Evolutionary conservation across 2,888 invertebrate species (phyloP), one percentile per base, ranked within the genome.

Genomic region (Isoperla grammatica): DNA sequence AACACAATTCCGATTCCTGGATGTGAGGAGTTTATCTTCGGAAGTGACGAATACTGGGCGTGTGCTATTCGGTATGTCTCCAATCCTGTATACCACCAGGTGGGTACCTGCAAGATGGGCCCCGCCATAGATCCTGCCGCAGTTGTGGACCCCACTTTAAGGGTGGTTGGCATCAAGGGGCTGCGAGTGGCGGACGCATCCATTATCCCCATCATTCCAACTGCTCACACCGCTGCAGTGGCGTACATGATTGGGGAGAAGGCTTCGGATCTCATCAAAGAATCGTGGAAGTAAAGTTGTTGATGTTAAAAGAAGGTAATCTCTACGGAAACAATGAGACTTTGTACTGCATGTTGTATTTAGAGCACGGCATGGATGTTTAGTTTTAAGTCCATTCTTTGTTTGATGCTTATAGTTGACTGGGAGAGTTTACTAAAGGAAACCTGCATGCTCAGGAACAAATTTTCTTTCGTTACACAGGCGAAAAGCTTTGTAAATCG

Each of bases 211-310:
- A 48, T 37, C 8, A 45, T 68, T 11, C 63, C 64, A 2, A 57
- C 62, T 6, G 35, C 49, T 3, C 29, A 50, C 49, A 67, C 67
- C 15, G 67, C 64, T 42, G 64, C 63, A n/a, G 65, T 65, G 8
- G 55, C 56, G 1, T 69, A 72, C 35, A 75, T 75, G 74, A 70
- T 74, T 8, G 74, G 70, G 4, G 74, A 74, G 63, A 73, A 72
- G 62, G 71, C 68, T 0, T 67, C 73, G 1, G 72, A 74, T 64
- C 56, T 74, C 56, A 71, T 74, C 35, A 68, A 68, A 17, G 19
- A 5, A 12, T 6, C 48, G 6, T 48, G 48, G 48, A 35, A 15
- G 15, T 46, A n/a, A n/a, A n/a, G n/a, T n/a, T n/a, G n/a, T n/a
- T n/a, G n/a, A n/a, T n/a, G n/a, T n/a, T n/a, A n/a, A n/a, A n/a